Evolutionary conservation across 2,797 vertebrate species (phyloP).

Genomic region (Lagocephalus sceleratus): DNA sequence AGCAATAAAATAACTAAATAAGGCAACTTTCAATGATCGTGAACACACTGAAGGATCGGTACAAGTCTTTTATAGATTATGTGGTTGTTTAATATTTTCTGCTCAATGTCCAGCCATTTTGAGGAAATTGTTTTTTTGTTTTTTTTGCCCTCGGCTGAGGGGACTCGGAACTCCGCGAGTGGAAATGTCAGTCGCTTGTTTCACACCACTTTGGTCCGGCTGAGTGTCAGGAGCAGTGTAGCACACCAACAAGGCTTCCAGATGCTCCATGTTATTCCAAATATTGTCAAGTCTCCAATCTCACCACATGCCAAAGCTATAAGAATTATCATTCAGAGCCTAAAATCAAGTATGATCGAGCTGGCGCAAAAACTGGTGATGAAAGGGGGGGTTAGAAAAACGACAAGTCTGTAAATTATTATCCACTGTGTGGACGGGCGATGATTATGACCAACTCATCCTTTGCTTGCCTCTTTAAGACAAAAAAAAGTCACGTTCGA

Average conservation of each 20-base stretch:
- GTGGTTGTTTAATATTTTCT: constrained; percentile 41
- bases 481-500: constrained; percentile 10
- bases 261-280: constrained; percentile 40
- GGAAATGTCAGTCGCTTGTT: constrained; percentile 43
- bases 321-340: constrained; percentile 40
- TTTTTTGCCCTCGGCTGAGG: constrained; percentile 21
- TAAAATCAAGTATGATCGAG: constrained; percentile 26
- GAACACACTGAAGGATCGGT: constrained; percentile 52
- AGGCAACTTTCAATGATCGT: constrained; percentile 76
- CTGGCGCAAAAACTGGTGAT: constrained; percentile 40
- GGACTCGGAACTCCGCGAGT: constrained; percentile 21
- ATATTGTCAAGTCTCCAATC: constrained; percentile 45
- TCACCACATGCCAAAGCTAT: constrained; percentile 38
- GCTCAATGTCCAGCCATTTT: constrained; percentile 34
- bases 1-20: constrained; percentile 76
- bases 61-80: constrained; percentile 37
- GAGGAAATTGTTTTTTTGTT: constrained; percentile 1
- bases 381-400: constrained; percentile 25
- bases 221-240: constrained; percentile 40
- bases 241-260: constrained; percentile 11
- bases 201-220: constrained; percentile 64
- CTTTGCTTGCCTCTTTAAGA: constrained; percentile 45
- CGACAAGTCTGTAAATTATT: constrained; percentile 8
- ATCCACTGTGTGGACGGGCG: constrained; percentile 27
- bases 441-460: constrained; percentile 14